Base-by-base conservation (phyloP, 2,888 invertebrate genomes). In the Plebejus melissa region DNA sequence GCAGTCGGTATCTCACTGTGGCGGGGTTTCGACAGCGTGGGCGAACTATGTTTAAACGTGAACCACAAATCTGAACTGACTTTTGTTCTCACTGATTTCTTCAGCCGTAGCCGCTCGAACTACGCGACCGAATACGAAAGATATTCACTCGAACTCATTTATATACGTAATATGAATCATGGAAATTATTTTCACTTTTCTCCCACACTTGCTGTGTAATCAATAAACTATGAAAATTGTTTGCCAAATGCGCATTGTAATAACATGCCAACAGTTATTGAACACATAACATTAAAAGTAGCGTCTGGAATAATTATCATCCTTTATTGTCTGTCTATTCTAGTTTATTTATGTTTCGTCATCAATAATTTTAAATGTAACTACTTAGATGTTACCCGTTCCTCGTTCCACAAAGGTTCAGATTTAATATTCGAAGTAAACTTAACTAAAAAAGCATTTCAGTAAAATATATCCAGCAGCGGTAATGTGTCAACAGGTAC, bases 11-110 rank as follows among this genome's bases (percentile, higher is more conserved):
- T 82, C 80, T 83, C 82, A 83, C 84, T 82, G 79, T 79, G 81
- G 77, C 84, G 84, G 82, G 85, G 87, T 82, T 81, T 78, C 86
- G 82, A 86, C 84, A 81, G 87, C 84, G 91, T 91, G 89, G 92
- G 92, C 83, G 93, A 85, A 86, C 93, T 92, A 92, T 90, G 93
- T 91, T 89, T 93, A 93, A 91, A 86, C 87, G 88, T 90, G 92
- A 93, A 91, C 91, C 88, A 90, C 92, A 85, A 86, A 91, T 92
- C 90, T 92, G 92, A 89, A 91, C 86, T 88, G 89, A 90, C 91
- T 91, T 91, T 91, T 92, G 91, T 91, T 91, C 86, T 83, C 83
- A 86, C 85, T 84, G 87, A 86, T 90, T 91, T 91, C 88, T 87
- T 88, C 83, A 80, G 54, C 46, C 46, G 9, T 46, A 80, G 83